A percentile compares a stretch with the other conserved stretches of the same genome.
These are phyloP conservation scores for Dermatemys mawii DNA, from an alignment of 2,113 vertebrate genomes.

Conservation along the genomic window DNA sequence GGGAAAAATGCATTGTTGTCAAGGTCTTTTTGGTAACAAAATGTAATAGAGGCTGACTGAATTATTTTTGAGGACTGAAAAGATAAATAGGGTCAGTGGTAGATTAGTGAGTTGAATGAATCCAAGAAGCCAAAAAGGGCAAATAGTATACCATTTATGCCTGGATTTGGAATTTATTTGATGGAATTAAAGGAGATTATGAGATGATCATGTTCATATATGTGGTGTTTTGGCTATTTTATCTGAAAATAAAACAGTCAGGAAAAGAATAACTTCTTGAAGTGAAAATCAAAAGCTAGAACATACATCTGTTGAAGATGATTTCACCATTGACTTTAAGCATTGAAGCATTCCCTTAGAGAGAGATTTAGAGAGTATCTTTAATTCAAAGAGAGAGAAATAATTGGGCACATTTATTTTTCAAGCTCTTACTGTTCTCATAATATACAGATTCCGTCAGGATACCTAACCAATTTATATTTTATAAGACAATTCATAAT, in stretches of 20 bases:
- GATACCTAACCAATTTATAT: background rate
- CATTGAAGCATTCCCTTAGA: background rate
- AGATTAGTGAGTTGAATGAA: background rate
- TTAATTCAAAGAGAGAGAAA: background rate
- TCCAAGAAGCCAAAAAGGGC: background rate
- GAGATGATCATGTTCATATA: background rate
- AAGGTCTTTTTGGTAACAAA: background rate
- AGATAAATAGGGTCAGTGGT: background rate
- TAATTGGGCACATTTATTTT: background rate
- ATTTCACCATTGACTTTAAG: background rate
- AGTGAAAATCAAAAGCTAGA: background rate
- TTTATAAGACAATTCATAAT: background rate
- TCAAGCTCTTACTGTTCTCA: background rate
- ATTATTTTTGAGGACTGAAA: background rate
- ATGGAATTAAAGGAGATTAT: background rate
- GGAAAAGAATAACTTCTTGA: background rate
- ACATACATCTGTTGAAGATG: background rate
- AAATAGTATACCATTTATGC: background rate
- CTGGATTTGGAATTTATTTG: background rate
- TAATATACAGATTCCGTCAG: background rate
- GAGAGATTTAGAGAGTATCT: background rate
- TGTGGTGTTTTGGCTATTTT: background rate
- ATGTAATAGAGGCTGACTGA: background rate
- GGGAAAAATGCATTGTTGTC: background rate
- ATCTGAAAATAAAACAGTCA: background rate